These are phyloP conservation scores for Daboia siamensis DNA, from an alignment of 2,113 vertebrate genomes.

Conservation along the genomic window DNA sequence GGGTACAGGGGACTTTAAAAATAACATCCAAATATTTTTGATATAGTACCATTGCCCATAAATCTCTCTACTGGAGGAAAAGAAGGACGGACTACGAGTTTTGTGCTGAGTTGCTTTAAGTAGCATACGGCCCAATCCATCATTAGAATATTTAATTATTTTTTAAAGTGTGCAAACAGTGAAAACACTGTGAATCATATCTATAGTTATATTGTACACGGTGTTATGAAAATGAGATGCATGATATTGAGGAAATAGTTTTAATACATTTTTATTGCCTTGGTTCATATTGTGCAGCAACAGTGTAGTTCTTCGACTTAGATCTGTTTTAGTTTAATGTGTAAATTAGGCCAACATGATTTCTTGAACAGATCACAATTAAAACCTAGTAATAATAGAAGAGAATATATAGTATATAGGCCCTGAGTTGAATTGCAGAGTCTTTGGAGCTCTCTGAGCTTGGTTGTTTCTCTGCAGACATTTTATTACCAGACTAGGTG, in stretches of 20 bases:
- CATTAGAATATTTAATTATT: background rate
- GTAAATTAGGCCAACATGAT: background rate
- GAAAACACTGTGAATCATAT: background rate
- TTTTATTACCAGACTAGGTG: background rate
- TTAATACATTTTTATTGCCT: background rate
- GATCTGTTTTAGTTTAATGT: background rate
- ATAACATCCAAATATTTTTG: constrained; percentile 17
- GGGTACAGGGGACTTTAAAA: constrained; percentile 11
- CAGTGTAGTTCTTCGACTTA: background rate
- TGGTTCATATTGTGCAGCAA: background rate
- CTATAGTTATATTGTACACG: background rate
- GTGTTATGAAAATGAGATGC: background rate
- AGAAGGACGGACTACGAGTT: background rate
- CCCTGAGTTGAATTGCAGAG: too few species aligned
- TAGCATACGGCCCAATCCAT: background rate
- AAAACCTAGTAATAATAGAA: background rate
- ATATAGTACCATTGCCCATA: background rate
- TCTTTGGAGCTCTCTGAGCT: too few species aligned
- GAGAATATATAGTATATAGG: background rate
- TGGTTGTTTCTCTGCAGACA: too few species aligned
- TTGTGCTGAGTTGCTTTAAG: background rate
- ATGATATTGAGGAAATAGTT: background rate
- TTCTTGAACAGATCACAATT: background rate
- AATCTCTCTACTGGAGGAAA: background rate
- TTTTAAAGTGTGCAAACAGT: background rate